A percentile compares a stretch with the other conserved stretches of the same genome.
These are phyloP conservation scores for Mus minutoides DNA, from an alignment of 2,797 vertebrate genomes.

Conservation along the genomic window DNA sequence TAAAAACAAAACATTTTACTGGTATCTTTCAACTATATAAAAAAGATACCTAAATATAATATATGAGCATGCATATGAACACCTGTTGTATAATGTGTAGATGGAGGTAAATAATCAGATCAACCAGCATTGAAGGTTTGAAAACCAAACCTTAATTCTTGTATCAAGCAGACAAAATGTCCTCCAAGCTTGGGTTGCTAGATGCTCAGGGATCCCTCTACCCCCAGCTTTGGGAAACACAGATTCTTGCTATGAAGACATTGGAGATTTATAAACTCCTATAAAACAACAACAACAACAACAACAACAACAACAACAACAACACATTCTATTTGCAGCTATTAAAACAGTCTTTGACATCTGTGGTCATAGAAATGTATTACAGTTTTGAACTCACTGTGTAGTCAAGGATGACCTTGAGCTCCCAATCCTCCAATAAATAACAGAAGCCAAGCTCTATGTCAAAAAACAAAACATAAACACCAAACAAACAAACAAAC, in stretches of 20 bases:
- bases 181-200: not conserved
- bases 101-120: not conserved
- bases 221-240: not conserved
- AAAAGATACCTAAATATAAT: not conserved
- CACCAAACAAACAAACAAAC: not conserved
- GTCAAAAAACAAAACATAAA: not conserved
- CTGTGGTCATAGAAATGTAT: not conserved
- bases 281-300: not conserved
- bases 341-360: not conserved
- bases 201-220: not conserved
- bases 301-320: not conserved
- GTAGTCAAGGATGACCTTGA: not conserved
- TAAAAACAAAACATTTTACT: constrained; percentile 23
- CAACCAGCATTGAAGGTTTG: not conserved
- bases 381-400: not conserved
- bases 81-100: not conserved
- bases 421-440: not conserved
- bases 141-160: not conserved
- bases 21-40: not conserved
- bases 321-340: not conserved
- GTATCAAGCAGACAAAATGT: not conserved
- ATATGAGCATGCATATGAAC: not conserved
- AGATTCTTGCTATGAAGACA: not conserved
- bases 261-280: not conserved
- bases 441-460: not conserved